These are phyloP conservation scores for Labia minor DNA, from an alignment of 2,888 invertebrate genomes.

Conservation along the genomic window DNA sequence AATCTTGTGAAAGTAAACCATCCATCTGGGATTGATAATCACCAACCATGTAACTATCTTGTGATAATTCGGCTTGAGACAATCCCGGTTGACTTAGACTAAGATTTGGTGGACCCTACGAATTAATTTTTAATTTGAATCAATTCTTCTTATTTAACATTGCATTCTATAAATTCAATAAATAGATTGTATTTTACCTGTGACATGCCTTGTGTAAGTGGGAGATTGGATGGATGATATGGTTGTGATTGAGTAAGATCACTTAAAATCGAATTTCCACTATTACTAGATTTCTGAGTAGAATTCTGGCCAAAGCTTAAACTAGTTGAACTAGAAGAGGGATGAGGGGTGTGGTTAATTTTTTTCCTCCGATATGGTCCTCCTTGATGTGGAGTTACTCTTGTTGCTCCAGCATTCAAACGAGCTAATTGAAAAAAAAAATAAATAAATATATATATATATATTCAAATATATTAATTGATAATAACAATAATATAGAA, in stretches of 20 bases:
- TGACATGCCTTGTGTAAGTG: conserved; percentile 38
- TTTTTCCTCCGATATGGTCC: conserved; percentile 26
- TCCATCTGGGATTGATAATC: conserved; percentile 91
- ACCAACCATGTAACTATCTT: conserved; percentile 70
- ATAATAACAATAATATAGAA: no score
- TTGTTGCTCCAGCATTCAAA: background rate
- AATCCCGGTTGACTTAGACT: conserved; percentile 56
- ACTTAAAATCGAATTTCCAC: background rate
- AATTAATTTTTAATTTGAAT: no score
- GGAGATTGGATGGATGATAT: conserved; percentile 40
- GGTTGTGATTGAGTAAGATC: conserved; percentile 51
- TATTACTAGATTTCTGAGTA: conserved; percentile 45
- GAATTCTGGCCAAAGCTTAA: conserved; percentile 37
- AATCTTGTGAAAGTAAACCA: conserved; percentile 86
- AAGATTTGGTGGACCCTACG: conserved; percentile 46
- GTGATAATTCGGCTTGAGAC: conserved; percentile 61
- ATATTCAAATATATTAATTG: no score
- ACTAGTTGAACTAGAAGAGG: conserved; percentile 27
- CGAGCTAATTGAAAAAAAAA: no score
- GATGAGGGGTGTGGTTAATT: conserved; percentile 40
- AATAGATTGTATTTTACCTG: no score
- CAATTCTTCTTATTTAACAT: no score
- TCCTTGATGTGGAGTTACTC: conserved; percentile 33
- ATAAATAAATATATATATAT: no score
- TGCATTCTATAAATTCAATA: no score